phyloP scores from a whole-genome alignment of 2,797 vertebrate genomes.

The Xenentodon cancila region DNA sequence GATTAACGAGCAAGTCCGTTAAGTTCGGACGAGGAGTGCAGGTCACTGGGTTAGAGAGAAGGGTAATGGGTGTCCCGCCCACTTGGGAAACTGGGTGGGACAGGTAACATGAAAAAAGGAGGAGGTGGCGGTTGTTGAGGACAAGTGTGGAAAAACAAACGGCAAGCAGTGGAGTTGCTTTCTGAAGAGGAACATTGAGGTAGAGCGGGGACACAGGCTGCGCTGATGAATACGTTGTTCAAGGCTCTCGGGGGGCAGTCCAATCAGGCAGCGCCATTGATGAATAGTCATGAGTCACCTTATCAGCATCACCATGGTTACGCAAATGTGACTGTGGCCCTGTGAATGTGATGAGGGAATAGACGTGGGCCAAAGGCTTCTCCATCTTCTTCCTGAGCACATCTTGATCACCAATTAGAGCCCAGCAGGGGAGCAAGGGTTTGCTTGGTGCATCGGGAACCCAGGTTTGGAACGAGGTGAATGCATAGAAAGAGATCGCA shows the following conservation, averaged over 20 bases:
- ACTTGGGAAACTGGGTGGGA: constrained; percentile 21
- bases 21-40: constrained; percentile 12
- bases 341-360: constrained; percentile 72
- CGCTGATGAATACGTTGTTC: constrained; percentile 66
- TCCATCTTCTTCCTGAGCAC: constrained; percentile 62
- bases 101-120: constrained; percentile 48
- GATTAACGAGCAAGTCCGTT: constrained; percentile 40
- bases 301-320: constrained; percentile 79
- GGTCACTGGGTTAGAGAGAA: neutral
- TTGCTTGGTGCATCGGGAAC: constrained; percentile 13
- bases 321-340: constrained; percentile 72
- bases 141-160: constrained; percentile 52
- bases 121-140: constrained; percentile 27
- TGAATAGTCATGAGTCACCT: constrained; percentile 83
- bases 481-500: neutral
- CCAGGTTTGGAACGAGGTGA: constrained; percentile 18
- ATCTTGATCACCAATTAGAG: constrained; percentile 76
- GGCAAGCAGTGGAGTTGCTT: constrained; percentile 41
- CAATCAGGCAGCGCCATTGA: constrained; percentile 73
- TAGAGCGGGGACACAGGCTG: constrained; percentile 58
- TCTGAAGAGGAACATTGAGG: constrained; percentile 50
- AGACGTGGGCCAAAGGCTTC: constrained; percentile 65
- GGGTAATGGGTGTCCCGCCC: neutral
- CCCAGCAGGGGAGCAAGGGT: constrained; percentile 45
- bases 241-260: constrained; percentile 67